These are phyloP conservation scores for Amia ocellicauda DNA, from an alignment of 2,113 vertebrate genomes.

Conservation along the genomic window DNA sequence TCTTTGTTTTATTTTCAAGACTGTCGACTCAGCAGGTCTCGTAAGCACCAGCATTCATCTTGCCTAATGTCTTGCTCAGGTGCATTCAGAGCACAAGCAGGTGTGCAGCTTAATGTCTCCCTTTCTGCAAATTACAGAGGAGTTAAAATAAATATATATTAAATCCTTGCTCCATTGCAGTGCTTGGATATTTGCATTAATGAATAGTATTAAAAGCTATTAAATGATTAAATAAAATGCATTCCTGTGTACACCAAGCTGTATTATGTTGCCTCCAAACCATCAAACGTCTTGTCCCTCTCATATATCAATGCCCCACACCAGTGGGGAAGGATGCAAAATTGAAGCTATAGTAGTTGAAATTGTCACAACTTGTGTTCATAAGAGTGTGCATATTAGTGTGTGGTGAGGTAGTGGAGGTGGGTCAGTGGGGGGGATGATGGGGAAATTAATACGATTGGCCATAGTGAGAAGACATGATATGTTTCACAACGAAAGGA, in stretches of 20 bases:
- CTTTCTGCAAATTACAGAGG: no score
- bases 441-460: slow-evolving; percentile 27
- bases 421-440: slow-evolving; percentile 5
- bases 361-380: not conserved
- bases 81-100: no score
- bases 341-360: not conserved
- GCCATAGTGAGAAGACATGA: slow-evolving; percentile 26
- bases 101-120: no score
- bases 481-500: slow-evolving; percentile 48
- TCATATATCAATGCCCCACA: not conserved
- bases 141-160: no score
- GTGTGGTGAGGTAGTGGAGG: not conserved
- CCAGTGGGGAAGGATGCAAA: not conserved
- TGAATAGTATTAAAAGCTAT: not conserved
- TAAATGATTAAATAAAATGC: no score
- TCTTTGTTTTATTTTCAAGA: not conserved
- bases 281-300: not conserved
- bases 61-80: no score
- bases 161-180: no score
- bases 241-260: not conserved
- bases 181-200: no score
- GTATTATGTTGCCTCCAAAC: not conserved
- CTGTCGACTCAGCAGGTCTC: not conserved
- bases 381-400: not conserved
- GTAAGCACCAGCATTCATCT: no score